These are phyloP conservation scores for Nasonovia ribisnigri DNA, from an alignment of 2,888 invertebrate species.

Conservation along the genomic window DNA sequence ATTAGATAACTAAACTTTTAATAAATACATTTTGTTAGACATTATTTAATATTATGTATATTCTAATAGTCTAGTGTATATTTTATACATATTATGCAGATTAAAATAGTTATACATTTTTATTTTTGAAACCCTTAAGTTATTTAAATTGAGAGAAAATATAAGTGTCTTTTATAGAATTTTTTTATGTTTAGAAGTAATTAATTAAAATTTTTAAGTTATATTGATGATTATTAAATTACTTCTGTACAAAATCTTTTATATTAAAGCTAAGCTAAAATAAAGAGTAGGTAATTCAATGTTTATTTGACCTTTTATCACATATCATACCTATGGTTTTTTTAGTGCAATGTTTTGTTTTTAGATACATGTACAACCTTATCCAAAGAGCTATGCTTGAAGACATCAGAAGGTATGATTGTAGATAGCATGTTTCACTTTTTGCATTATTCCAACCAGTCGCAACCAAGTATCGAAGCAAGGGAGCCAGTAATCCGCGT, in stretches of 20 bases:
- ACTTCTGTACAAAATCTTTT: background rate
- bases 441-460: conserved; percentile 65
- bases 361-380: conserved; percentile 55
- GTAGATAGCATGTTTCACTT: conserved; percentile 63
- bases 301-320: background rate
- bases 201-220: background rate
- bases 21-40: background rate
- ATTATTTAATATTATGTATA: background rate
- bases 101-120: background rate
- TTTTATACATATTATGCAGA: background rate
- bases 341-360: background rate
- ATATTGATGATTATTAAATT: background rate
- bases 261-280: background rate
- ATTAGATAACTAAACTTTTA: background rate
- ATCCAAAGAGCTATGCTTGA: conserved; percentile 59
- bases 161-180: background rate
- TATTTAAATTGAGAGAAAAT: background rate
- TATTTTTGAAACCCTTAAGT: background rate
- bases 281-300: background rate
- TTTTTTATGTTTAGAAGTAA: background rate
- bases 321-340: background rate
- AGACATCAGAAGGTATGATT: conserved; percentile 55
- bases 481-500: conserved; percentile 65
- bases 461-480: conserved; percentile 65
- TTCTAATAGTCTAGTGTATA: background rate